Percentiles rank a stretch among this genome's conserved stretches.
phyloP scores from a whole-genome alignment of 2,113 vertebrate genomes.

The Eretmochelys imbricata region DNA sequence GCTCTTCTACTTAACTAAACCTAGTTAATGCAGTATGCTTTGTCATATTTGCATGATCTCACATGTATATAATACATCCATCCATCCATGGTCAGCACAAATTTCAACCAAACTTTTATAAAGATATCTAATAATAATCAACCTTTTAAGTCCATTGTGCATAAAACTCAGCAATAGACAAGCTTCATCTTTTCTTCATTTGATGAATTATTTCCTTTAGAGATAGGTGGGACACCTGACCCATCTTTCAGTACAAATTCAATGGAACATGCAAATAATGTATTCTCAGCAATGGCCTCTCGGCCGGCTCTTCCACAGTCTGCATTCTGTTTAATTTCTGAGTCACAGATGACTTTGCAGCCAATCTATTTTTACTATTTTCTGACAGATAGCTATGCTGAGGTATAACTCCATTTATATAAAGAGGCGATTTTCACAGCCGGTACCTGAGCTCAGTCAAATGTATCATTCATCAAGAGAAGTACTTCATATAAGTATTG shows the following conservation, averaged over 20 bases:
- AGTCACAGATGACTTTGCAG: constrained; percentile 58
- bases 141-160: constrained; percentile 11
- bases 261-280: neutral
- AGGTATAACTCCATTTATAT: constrained; percentile 66
- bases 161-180: constrained; percentile 3
- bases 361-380: constrained; percentile 53
- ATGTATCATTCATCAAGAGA: constrained; percentile 56
- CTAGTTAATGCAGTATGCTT: constrained; percentile 1
- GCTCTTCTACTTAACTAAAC: constrained; percentile 17
- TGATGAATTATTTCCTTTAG: constrained; percentile 22
- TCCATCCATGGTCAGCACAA: neutral
- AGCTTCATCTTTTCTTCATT: constrained; percentile 42
- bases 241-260: constrained; percentile 32
- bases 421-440: constrained; percentile 63
- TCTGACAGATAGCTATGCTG: constrained; percentile 47
- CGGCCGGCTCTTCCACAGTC: constrained; percentile 28
- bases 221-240: constrained; percentile 31
- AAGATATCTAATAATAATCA: constrained; percentile 20
- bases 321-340: constrained; percentile 62
- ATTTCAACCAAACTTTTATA: constrained; percentile 10
- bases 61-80: neutral
- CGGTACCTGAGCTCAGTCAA: constrained; percentile 60
- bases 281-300: constrained; percentile 34
- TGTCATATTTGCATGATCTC: constrained; percentile 6
- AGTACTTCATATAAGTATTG: neutral